These are phyloP conservation scores for Danaus plexippus DNA, from an alignment of 1,140 invertebrate genomes.

Conservation along the genomic window DNA sequence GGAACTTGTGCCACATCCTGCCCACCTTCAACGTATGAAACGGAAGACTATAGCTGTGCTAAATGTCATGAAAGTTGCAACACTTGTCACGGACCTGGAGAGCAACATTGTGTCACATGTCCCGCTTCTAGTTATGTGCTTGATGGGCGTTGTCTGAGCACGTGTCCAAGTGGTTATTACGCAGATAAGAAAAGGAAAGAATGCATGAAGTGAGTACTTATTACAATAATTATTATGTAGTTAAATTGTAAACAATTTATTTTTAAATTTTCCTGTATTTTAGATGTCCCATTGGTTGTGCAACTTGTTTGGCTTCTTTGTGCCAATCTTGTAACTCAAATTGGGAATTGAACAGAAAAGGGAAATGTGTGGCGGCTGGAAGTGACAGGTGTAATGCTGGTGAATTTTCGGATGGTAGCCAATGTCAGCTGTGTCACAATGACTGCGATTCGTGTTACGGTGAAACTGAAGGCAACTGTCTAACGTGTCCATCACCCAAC, in stretches of 20 bases:
- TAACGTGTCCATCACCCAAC: slow-evolving; percentile 77
- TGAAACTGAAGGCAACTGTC: slow-evolving; percentile 76
- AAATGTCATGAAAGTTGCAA: slow-evolving; percentile 84
- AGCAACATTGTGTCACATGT: slow-evolving; percentile 85
- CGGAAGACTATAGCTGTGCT: slow-evolving; percentile 81
- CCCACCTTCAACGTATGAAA: slow-evolving; percentile 84
- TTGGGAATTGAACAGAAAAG: slow-evolving; percentile 82
- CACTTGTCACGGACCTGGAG: slow-evolving; percentile 83
- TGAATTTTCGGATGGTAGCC: slow-evolving; percentile 61
- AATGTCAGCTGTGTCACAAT: slow-evolving; percentile 79
- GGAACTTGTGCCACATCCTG: slow-evolving; percentile 86
- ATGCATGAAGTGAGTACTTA: slow-evolving; percentile 72
- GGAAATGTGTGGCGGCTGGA: slow-evolving; percentile 77
- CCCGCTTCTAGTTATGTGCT: slow-evolving; percentile 76
- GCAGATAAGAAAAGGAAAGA: slow-evolving; percentile 81
- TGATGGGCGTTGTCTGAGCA: slow-evolving; percentile 74
- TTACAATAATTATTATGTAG: slow-evolving; percentile 4
- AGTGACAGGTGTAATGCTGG: slow-evolving; percentile 77
- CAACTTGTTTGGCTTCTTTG: slow-evolving; percentile 76
- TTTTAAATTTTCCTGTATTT: slow-evolving; percentile 22
- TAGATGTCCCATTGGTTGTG: slow-evolving; percentile 81
- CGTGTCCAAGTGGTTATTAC: slow-evolving; percentile 80
- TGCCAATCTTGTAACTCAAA: slow-evolving; percentile 80
- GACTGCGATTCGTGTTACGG: slow-evolving; percentile 82
- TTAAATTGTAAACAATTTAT: slow-evolving; percentile 1